Evolutionary conservation across 2,113 vertebrate genomes (phyloP), one percentile per base, ranked within the genome.

Genomic region (Synchiropus splendidus): DNA sequence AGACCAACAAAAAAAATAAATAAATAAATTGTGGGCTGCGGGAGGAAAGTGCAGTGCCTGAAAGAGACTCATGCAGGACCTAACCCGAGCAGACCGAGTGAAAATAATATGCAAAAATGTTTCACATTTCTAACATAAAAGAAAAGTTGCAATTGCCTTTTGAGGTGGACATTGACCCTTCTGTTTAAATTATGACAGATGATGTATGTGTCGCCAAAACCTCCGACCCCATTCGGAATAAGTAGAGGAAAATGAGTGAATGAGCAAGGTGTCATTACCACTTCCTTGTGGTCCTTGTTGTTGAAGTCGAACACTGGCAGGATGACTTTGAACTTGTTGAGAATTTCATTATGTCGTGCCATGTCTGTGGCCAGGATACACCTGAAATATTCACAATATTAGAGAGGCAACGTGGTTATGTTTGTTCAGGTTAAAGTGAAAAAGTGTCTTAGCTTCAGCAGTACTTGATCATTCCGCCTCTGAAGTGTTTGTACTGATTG

Each of bases 301-400:
- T 13, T 64, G 67, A 84, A 86, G 66, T 86, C 63, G 36, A 87
- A 87, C 6, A 42, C 58, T 2, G 77, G 62, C 56, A 80, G 60
- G 12, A 78, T 70, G 36, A 30, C 6, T 33, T 67, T 79, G 62
- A 87, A 86, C 57, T 72, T 82, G 63, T 79, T 78, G 42, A 87
- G 79, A 39, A 87, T 87, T 13, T 87, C 83, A 12, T 84, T 81
- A 62, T 87, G 85, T 39, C 78, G 61, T 9, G 70, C 71, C 84
- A 85, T 87, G 58, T 87, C 83, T 2, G 84, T 87, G 36, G 80
- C 85, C 53, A 87, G 59, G n/a, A 77, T 72, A 8, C 75, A 77
- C 10, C 67, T 72, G 39, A 8, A 40, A 33, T 27, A 5, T 27
- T 4, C 4, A 27, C 21, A 27, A 27, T 8, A 27, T 27, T 27